Evolutionary conservation across 2,113 vertebrate species (phyloP), one percentile per base, ranked within the genome.

Genomic region (Silurus glanis): DNA sequence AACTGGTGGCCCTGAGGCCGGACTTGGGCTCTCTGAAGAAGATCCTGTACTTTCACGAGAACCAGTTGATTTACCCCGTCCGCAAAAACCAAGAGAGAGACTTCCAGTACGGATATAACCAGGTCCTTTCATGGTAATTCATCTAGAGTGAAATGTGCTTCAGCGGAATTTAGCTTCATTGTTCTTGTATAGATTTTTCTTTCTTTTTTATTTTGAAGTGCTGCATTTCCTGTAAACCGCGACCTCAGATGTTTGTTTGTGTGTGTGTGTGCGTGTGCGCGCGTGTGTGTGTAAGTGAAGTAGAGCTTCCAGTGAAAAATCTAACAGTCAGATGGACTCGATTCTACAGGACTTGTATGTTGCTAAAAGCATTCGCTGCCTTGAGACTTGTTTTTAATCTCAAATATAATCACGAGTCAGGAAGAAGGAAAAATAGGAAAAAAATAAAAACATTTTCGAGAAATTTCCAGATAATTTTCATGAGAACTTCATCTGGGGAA

Each of bases 71-170:
- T 2, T 99, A 99, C 93, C 97, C 98, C 61, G 96, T 98, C 89
- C 96, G 96, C 92, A 97, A 96, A 91, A 95, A 91, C 93, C 96
- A 97, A 91, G 95, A 98, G 79, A 94, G 97, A 78, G 97, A 98
- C 94, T 99, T 99, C 92, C 98, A 99, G 83, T 99, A 98, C 8
- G 97, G 98, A 86, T 99, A 99, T 94, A 99, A 99, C 95, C 97
- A 99, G 93, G 87, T 95, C 74, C 92, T 95, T 9, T 95, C 94
- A 87, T 94, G 95, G 95, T 95, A 91, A 92, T 25, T 58, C 23
- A 8, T 45, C 49, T 25, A 17, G 12, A 21, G 37, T 13, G 72
- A 25, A n/a, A 25, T 45, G 5, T 37, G 10, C 19, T 61, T 51
- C 49, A 19, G 37, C 23, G 37, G 5, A 71, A 69, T 37, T 80